Evolutionary conservation across 92 coral and sea anemone species (phyloP).

Genomic region (Porites evermanni): DNA sequence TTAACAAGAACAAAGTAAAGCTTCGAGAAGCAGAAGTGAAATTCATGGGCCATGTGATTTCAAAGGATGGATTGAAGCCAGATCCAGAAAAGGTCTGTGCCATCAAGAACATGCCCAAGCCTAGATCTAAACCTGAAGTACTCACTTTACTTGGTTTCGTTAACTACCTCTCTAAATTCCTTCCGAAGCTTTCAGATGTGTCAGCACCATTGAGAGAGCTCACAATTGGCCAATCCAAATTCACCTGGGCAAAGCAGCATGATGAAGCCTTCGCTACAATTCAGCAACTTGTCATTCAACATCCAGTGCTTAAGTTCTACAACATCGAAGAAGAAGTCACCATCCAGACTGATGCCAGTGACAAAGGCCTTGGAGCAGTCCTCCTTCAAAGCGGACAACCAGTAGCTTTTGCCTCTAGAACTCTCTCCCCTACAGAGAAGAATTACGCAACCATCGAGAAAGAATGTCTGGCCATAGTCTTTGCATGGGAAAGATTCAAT

Average conservation of each 20-base stretch:
- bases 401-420: too few relatives aligned
- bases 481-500: constrained; percentile 33
- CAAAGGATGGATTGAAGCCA: too few relatives aligned
- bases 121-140: too few relatives aligned
- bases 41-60: too few relatives aligned
- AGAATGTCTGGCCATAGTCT: constrained; percentile 25
- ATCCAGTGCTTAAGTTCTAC: constrained; percentile 34
- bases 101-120: too few relatives aligned
- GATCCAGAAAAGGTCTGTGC: too few relatives aligned
- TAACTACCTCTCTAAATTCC: constrained; percentile 13
- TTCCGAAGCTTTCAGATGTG: constrained; percentile 61
- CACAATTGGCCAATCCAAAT: constrained; percentile 37
- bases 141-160: too few relatives aligned
- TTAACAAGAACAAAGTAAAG: too few relatives aligned
- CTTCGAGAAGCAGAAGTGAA: too few relatives aligned
- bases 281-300: constrained; percentile 38
- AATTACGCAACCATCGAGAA: background rate
- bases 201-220: constrained; percentile 59
- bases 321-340: too few relatives aligned
- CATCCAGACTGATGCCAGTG: constrained; percentile 2
- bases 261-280: constrained; percentile 58
- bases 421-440: too few relatives aligned
- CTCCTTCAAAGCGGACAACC: constrained; percentile 20
- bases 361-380: constrained; percentile 50
- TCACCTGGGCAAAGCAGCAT: constrained; percentile 53